Evolutionary conservation across 2,797 vertebrate species (phyloP), one percentile per base, ranked within the genome.

Genomic region (Malacoraja senta): DNA sequence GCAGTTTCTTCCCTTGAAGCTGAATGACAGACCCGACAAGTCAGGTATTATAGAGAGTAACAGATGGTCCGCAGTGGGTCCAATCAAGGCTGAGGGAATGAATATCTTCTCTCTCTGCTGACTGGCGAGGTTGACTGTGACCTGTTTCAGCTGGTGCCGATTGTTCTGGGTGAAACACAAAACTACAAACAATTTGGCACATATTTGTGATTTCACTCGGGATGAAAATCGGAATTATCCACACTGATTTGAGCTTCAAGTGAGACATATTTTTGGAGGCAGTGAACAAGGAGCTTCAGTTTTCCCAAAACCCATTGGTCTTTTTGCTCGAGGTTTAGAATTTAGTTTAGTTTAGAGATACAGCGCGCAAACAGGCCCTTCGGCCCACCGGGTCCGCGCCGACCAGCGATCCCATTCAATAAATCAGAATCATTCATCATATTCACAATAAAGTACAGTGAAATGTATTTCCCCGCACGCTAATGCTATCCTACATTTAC

Each of bases 141-240:
- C 21, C 68, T 44, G 68, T 44, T 2, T 91, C 88, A 72, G 35
- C 10, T 44, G 88, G 19, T 91, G 65, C 68, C 71, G 7, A 19
- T 65, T 63, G 68, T 71, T 72, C 32, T 72, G 68, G 65, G 65
- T 72, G 12, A 63, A 71, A n/a, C 61, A 35, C 7, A 65, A 35
- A 74, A 72, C 83, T 86, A 91, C 35, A 21, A 65, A 71, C 68
- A 91, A 72, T 91, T 72, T 72, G 63, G 68, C 65, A 35, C 68
- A 91, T 38, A 61, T 84, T 84, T 17, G 83, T n/a, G 61, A 29
- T 63, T 65, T 86, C n/a, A 65, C 83, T 86, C 58, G 72, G 65
- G 38, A 44, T 91, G 32, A 24, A 91, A 91, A 44, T 71, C 26
- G 68, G 88, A 29, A 91, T 13, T 91, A 29, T 74, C 44, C 68